Base-by-base conservation (phyloP, 2,113 vertebrate genomes). In the Takifugu bimaculatus region DNA sequence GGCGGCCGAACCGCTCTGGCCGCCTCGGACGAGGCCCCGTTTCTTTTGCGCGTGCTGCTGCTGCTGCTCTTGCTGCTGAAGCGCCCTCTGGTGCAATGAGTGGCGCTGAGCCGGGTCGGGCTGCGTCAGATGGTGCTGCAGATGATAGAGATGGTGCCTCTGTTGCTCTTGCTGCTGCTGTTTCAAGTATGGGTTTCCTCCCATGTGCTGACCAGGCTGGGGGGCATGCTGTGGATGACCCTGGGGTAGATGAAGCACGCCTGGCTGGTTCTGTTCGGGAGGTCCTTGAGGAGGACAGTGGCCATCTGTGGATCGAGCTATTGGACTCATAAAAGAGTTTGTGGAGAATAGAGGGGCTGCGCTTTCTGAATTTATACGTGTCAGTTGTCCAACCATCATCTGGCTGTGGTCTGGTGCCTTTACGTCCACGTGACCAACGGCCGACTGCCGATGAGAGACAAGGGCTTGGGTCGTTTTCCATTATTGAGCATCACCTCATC, bases 31-130 rank as follows among this genome's bases (percentile, higher is more conserved):
- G 0, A 96, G 91, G 47, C 85, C 91, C 44, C 94, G 88, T 70
- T 99, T 99, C 85, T 99, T 99, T 75, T 99, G 96, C 82, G 93
- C 92, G 26, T 88, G 84, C 28, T 97, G 94, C 35, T 93, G 93
- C 55, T 96, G 92, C 53, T 97, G 93, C 48, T 50, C n/a, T 77
- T 96, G 94, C 76, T 96, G 94, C 63, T 95, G 94, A 43, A 96
- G 89, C 0, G 91, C 87, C 80, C 96, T 93, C 85, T 95, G 95
- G 80, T 98, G 96, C 68, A 94, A 88, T 0, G 79, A 60, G 50
- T 94, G 96, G 15, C 93, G 83, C 63, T 92, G 91, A 51, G 77
- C 75, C 1, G 87, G 55, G 88, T 98, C 96, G n/a, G 93, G 83
- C 0, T 95, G 96, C 9, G 92, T 75, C 45, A 93, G 81, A 0